A percentile compares a stretch with the other conserved stretches of the same genome.
phyloP scores from a whole-genome alignment of 1,140 invertebrate genomes.

The Aplysia californica region DNA sequence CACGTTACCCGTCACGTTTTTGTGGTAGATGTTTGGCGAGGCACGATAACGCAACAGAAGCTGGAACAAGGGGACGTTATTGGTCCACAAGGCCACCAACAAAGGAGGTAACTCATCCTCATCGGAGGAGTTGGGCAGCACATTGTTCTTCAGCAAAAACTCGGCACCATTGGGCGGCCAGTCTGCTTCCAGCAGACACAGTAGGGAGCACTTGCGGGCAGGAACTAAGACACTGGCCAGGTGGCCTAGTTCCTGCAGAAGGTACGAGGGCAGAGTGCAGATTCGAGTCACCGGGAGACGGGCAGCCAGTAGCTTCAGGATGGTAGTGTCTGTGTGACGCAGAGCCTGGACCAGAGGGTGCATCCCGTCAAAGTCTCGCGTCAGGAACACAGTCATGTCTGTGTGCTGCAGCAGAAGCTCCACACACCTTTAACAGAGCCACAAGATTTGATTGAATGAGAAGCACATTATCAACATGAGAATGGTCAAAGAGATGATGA shows the following conservation, averaged over 20 bases:
- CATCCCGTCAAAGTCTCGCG: slow-evolving; percentile 39
- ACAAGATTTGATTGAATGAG: no score
- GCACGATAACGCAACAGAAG: slow-evolving; percentile 47
- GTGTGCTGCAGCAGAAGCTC: slow-evolving; percentile 49
- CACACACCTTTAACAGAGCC: slow-evolving; percentile 42
- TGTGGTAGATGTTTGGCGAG: slow-evolving; percentile 48
- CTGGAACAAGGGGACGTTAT: slow-evolving; percentile 38
- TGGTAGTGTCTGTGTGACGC: slow-evolving; percentile 36
- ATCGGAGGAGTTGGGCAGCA: slow-evolving; percentile 25
- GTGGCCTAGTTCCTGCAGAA: slow-evolving; percentile 21
- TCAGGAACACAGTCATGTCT: slow-evolving; percentile 34
- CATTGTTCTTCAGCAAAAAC: slow-evolving; percentile 37
- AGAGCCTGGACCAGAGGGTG: slow-evolving; percentile 43
- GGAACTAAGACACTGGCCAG: slow-evolving; percentile 26
- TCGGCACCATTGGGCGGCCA: slow-evolving; percentile 36
- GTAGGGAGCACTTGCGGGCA: slow-evolving; percentile 35
- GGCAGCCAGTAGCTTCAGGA: slow-evolving; percentile 39
- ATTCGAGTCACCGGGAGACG: no score
- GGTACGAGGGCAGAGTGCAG: slow-evolving; percentile 32
- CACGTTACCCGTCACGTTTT: slow-evolving; percentile 43
- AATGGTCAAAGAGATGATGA: no score
- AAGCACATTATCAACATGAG: no score
- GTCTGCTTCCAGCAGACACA: slow-evolving; percentile 38
- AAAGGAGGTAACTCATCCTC: slow-evolving; percentile 47
- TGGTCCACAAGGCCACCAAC: slow-evolving; percentile 39